A percentile compares a stretch with the other conserved stretches of the same genome.
These are phyloP conservation scores for Macaca mulatta DNA, from an alignment of 2,113 vertebrate genomes.

Conservation along the genomic window DNA sequence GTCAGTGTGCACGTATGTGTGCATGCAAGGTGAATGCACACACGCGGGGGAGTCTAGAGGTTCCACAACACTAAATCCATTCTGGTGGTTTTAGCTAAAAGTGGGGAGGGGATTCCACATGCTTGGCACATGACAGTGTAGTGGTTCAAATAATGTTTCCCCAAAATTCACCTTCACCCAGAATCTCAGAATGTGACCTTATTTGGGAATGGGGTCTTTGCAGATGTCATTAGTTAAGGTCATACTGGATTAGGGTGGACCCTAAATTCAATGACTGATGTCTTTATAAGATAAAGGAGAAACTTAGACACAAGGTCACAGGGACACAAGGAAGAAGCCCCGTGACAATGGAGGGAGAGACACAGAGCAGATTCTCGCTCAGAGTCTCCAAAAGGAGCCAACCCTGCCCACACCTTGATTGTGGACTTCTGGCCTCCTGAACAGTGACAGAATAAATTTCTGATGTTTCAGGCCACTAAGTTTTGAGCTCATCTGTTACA, in stretches of 20 bases:
- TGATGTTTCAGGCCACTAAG: background rate
- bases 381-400: background rate
- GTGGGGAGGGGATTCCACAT: background rate
- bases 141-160: no score
- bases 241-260: background rate
- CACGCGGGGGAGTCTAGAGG: accelerated
- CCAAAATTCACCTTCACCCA: background rate
- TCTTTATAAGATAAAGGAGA: background rate
- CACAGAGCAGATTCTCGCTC: accelerated
- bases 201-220: background rate
- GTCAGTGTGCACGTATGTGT: no score
- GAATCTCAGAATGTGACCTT: background rate
- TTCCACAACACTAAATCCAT: background rate
- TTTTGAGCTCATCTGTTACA: background rate
- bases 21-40: accelerated
- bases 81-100: background rate
- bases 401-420: background rate
- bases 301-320: background rate
- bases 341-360: accelerated
- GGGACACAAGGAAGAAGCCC: background rate
- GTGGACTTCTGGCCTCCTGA: background rate
- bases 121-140: background rate
- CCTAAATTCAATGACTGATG: background rate
- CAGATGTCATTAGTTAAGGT: background rate
- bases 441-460: background rate